Evolutionary conservation across 2,113 vertebrate genomes (phyloP).

Genomic region (Piprites chloris): DNA sequence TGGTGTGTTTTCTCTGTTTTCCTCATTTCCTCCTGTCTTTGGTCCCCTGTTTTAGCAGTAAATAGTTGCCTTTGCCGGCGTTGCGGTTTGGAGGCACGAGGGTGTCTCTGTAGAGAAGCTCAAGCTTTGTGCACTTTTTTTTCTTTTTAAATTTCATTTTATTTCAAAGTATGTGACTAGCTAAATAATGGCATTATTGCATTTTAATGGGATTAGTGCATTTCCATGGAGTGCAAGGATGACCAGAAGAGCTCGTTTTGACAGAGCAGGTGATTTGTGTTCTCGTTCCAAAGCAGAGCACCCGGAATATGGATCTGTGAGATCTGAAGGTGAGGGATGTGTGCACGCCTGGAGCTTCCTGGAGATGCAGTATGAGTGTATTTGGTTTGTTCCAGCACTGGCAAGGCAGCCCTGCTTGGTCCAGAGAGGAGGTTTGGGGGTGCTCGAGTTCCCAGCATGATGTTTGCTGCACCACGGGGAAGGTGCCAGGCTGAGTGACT

Average conservation of each 20-base stretch:
- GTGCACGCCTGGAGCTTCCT: not conserved
- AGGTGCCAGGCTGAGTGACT: not conserved
- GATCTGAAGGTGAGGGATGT: not conserved
- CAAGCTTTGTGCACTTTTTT: not conserved
- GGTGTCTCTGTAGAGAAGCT: not conserved
- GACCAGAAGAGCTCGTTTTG: not conserved
- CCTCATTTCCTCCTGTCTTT: not conserved
- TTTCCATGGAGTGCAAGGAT: not conserved
- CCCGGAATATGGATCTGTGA: accelerated
- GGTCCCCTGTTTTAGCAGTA: not conserved
- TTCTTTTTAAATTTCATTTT: not conserved
- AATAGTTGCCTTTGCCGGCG: not conserved
- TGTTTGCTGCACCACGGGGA: not conserved
- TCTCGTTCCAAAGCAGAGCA: not conserved
- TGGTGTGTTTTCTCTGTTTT: slow-evolving; percentile 53
- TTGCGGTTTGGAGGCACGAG: not conserved
- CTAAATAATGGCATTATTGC: not conserved
- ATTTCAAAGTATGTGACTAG: not conserved
- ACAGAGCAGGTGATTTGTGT: not conserved
- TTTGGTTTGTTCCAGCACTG: accelerated
- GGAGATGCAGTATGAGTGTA: accelerated
- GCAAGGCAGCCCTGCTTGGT: not conserved
- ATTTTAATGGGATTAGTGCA: not conserved
- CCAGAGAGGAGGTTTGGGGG: not conserved
- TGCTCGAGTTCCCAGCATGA: accelerated